Conservation (phyloP, 2,888 invertebrate genomes). For the Timema cristinae region DNA sequence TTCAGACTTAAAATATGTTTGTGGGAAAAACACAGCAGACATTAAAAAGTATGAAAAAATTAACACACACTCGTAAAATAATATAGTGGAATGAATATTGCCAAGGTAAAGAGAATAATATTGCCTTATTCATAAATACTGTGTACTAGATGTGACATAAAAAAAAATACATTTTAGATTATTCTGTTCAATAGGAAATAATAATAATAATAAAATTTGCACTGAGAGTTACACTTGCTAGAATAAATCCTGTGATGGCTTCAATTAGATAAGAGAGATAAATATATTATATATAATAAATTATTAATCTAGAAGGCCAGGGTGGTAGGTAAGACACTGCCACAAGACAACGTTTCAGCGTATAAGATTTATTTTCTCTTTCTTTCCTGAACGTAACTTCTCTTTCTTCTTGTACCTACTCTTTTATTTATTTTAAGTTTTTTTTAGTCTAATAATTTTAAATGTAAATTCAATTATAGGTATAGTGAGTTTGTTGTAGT, state of each 20-base stretch:
- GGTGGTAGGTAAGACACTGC: conserved; percentile 4
- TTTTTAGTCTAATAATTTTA: too few species aligned
- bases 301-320: conserved; percentile 15
- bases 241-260: conserved; percentile 11
- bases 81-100: not conserved
- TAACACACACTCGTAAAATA: too few species aligned
- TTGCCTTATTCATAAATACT: conserved; percentile 23
- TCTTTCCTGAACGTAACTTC: too few species aligned
- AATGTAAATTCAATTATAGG: too few species aligned
- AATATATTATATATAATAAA: conserved; percentile 11
- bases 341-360: conserved; percentile 10
- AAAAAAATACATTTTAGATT: conserved; percentile 21
- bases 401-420: too few species aligned
- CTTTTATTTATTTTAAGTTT: too few species aligned
- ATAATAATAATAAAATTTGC: not conserved
- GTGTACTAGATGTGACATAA: conserved; percentile 20
- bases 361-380: too few species aligned
- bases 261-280: conserved; percentile 16
- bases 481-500: too few species aligned
- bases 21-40: too few species aligned
- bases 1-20: too few species aligned
- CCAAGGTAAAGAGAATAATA: conserved; percentile 17
- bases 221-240: conserved; percentile 17
- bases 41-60: too few species aligned
- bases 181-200: conserved; percentile 14